Conservation (phyloP, 1,140 invertebrate genomes). For the Scaptodrosophila lebanonensis region DNA sequence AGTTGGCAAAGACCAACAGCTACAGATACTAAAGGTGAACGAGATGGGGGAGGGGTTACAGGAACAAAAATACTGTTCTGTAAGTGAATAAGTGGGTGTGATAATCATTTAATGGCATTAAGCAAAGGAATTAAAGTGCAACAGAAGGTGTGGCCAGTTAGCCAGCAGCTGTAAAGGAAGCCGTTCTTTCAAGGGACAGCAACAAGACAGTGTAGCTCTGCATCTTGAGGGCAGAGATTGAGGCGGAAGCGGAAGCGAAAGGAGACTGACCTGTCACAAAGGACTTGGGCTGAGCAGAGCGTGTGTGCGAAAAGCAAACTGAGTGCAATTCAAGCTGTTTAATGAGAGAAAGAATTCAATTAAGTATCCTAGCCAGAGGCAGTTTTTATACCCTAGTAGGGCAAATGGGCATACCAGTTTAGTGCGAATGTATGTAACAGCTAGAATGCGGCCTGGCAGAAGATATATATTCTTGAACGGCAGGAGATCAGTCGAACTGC, state of each 20-base stretch:
- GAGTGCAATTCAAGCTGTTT: constrained; percentile 49
- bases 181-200: background rate
- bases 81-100: constrained; percentile 38
- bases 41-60: background rate
- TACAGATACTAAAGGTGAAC: constrained; percentile 2
- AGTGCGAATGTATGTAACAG: too few species aligned
- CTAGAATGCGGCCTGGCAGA: too few species aligned
- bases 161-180: constrained; percentile 1
- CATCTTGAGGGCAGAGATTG: constrained; percentile 9
- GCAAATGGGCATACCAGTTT: too few species aligned
- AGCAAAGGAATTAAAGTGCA: constrained; percentile 54
- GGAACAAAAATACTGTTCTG: background rate
- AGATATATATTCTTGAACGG: too few species aligned
- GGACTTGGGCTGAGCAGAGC: too few species aligned
- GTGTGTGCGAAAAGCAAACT: constrained; percentile 1
- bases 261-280: constrained; percentile 11
- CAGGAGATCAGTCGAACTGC: too few species aligned
- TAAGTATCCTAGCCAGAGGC: constrained; percentile 8
- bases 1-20: constrained; percentile 12
- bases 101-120: constrained; percentile 69
- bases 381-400: too few species aligned
- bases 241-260: background rate
- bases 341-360: constrained; percentile 53
- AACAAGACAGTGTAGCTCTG: constrained; percentile 19
- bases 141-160: constrained; percentile 34